A percentile compares a stretch with the other conserved stretches of the same genome.
Conservation (phyloP, 92 coral and sea anemone genomes). For the Zoanthus gigantus region DNA sequence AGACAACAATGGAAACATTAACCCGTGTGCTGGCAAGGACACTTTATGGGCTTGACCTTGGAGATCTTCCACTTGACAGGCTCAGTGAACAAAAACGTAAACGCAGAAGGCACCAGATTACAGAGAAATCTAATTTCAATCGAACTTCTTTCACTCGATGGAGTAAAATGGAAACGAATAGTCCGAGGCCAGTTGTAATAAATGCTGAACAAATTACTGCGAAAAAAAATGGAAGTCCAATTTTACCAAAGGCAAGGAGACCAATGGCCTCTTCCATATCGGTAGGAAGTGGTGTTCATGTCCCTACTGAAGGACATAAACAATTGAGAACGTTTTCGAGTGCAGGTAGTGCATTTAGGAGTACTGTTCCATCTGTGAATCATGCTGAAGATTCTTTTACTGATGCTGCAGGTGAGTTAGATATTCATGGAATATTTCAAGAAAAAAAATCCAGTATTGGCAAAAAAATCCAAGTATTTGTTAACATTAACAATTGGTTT, state of each 20-base stretch:
- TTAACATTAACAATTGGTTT: no score
- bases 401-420: constrained; percentile 75
- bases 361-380: constrained; percentile 42
- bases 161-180: constrained; percentile 72
- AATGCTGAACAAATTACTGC: constrained; percentile 39
- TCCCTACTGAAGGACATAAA: constrained; percentile 41
- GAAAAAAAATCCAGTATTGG: no score
- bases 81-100: constrained; percentile 95
- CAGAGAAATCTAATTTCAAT: constrained; percentile 55
- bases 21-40: constrained; percentile 95
- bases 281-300: constrained; percentile 38
- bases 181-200: constrained; percentile 62
- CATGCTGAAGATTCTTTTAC: constrained; percentile 43
- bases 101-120: constrained; percentile 67
- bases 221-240: constrained; percentile 60
- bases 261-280: constrained; percentile 61
- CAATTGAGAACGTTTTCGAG: constrained; percentile 45
- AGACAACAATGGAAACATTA: constrained; percentile 88
- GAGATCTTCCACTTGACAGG: constrained; percentile 90
- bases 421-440: no score
- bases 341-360: constrained; percentile 71
- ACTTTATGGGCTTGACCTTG: constrained; percentile 85
- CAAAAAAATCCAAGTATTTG: no score
- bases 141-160: constrained; percentile 78
- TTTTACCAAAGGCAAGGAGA: constrained; percentile 65